Evolutionary conservation across 2,888 invertebrate species (phyloP).

Genomic region (Stictocephala bisonia): DNA sequence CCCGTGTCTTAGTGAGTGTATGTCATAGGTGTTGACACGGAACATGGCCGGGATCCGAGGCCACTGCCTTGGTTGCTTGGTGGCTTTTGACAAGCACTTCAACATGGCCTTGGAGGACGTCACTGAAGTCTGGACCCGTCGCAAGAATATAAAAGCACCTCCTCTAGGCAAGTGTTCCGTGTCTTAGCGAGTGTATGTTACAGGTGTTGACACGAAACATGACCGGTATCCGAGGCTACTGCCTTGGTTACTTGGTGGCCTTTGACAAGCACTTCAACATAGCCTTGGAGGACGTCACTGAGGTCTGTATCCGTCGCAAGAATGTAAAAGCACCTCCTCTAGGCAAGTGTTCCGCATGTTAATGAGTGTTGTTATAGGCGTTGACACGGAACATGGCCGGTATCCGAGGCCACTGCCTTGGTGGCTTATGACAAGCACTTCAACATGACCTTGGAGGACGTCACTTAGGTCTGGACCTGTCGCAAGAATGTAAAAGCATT

Average conservation of each 20-base stretch:
- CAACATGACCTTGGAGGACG: slow-evolving; percentile 88
- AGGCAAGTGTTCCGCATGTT: no score
- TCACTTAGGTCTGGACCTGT: slow-evolving; percentile 82
- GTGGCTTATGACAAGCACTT: slow-evolving; percentile 94
- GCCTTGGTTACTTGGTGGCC: slow-evolving; percentile 82
- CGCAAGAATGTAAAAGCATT: slow-evolving; percentile 72
- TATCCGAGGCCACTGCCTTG: slow-evolving; percentile 79
- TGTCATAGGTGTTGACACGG: slow-evolving; percentile 80
- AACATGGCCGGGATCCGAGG: slow-evolving; percentile 79
- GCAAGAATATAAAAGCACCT: slow-evolving; percentile 71
- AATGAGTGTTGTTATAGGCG: slow-evolving; percentile 71
- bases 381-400: slow-evolving; percentile 78
- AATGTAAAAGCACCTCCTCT: slow-evolving; percentile 72
- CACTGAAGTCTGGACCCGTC: slow-evolving; percentile 81
- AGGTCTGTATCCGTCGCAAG: slow-evolving; percentile 78
- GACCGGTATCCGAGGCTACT: slow-evolving; percentile 78
- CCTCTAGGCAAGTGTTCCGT: slow-evolving; percentile 72
- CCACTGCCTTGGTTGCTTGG: slow-evolving; percentile 79
- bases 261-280: slow-evolving; percentile 97
- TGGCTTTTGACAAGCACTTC: slow-evolving; percentile 95
- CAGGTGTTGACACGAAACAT: slow-evolving; percentile 82
- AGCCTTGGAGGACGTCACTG: slow-evolving; percentile 83
- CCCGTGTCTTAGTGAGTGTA: no score
- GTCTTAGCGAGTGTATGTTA: slow-evolving; percentile 50
- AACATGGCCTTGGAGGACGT: slow-evolving; percentile 89